These are phyloP conservation scores for Chaetorhynchus papuensis DNA, from an alignment of 2,113 vertebrate genomes.

Conservation along the genomic window DNA sequence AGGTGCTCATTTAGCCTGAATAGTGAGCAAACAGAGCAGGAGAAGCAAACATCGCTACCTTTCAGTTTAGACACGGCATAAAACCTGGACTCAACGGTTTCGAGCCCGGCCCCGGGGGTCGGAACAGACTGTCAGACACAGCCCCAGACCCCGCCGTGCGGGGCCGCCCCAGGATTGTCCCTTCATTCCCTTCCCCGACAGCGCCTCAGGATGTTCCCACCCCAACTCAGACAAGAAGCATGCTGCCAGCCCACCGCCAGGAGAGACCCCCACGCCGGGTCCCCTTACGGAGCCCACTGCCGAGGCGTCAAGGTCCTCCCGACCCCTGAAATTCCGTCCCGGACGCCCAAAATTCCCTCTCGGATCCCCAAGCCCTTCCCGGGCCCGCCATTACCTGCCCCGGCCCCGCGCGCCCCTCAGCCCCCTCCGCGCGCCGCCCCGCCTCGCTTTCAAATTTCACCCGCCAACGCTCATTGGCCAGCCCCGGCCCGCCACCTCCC, in stretches of 20 bases:
- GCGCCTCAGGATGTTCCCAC: accelerated
- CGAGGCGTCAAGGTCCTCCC: accelerated
- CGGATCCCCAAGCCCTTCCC: accelerated
- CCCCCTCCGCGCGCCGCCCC: background rate
- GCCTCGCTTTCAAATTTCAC: slow-evolving; percentile 27
- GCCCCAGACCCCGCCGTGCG: accelerated
- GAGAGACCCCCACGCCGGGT: accelerated
- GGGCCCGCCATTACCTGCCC: background rate
- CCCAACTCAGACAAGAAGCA: no score
- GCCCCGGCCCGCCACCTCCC: accelerated
- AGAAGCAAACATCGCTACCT: accelerated
- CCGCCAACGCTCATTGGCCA: background rate
- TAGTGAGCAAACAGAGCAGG: accelerated
- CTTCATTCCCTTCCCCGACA: background rate
- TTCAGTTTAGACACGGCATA: accelerated
- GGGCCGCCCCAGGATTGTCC: accelerated
- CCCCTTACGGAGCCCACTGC: accelerated
- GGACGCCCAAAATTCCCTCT: accelerated
- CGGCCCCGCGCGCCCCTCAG: background rate
- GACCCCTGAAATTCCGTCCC: accelerated
- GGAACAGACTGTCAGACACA: accelerated
- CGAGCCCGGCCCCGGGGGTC: accelerated
- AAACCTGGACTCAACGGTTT: accelerated
- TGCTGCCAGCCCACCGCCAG: no score
- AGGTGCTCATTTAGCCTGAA: accelerated